These are phyloP conservation scores for Uloborus plumipes DNA, from an alignment of 2,888 invertebrate species.

Conservation along the genomic window DNA sequence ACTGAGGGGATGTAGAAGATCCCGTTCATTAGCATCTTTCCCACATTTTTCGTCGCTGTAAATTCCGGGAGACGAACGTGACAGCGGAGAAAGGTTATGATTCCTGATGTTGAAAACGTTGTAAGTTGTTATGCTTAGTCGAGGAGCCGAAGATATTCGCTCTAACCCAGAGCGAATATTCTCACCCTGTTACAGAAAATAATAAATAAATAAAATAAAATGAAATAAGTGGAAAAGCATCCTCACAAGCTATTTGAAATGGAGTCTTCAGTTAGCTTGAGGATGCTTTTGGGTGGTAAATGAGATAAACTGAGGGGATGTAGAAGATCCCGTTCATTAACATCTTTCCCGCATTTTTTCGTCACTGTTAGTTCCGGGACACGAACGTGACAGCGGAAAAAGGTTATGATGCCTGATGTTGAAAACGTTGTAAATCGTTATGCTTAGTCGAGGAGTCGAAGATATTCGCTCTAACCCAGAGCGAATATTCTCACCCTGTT, in stretches of 20 bases:
- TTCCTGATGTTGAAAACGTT: constrained; percentile 48
- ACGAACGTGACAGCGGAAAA: constrained; percentile 33
- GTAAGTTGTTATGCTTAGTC: constrained; percentile 36
- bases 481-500: not conserved
- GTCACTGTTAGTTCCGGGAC: constrained; percentile 27
- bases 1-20: no score
- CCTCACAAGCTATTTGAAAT: constrained; percentile 27
- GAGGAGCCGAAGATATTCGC: constrained; percentile 47
- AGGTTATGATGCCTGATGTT: constrained; percentile 42
- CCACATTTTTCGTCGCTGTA: constrained; percentile 18
- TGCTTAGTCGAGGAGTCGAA: constrained; percentile 47
- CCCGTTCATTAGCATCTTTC: not conserved
- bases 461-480: constrained; percentile 35
- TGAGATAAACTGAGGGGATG: no score
- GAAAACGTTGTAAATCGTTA: constrained; percentile 40
- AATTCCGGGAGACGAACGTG: constrained; percentile 39
- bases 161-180: constrained; percentile 15
- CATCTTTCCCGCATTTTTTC: constrained; percentile 10
- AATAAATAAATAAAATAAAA: not conserved
- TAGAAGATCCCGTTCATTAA: not conserved
- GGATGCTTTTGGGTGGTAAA: constrained; percentile 40
- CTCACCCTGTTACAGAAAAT: not conserved
- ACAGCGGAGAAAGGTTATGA: constrained; percentile 34
- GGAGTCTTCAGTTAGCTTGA: constrained; percentile 36
- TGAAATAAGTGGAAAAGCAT: no score